Percentiles rank a stretch among this genome's conserved stretches.
These are phyloP conservation scores for Propsilocerus akamusi DNA, from an alignment of 1,140 invertebrate species.

Conservation along the genomic window DNA sequence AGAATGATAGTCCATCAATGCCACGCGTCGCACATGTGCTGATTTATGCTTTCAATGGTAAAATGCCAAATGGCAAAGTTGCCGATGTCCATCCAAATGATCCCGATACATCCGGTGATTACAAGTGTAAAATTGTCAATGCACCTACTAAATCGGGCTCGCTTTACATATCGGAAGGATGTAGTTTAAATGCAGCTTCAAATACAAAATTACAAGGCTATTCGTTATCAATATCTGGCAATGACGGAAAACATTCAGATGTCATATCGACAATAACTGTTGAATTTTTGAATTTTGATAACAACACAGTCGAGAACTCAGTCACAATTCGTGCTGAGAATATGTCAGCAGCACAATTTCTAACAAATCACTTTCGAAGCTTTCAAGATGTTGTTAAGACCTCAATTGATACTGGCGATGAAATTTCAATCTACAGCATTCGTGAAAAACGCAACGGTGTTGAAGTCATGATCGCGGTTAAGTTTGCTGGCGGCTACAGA, in stretches of 20 bases:
- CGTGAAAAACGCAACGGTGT: slow-evolving; percentile 29
- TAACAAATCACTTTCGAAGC: slow-evolving; percentile 50
- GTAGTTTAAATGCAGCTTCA: slow-evolving; percentile 50
- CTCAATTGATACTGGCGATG: slow-evolving; percentile 39
- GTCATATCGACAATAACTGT: slow-evolving; percentile 69
- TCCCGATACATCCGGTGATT: slow-evolving; percentile 68
- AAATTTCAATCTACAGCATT: slow-evolving; percentile 50
- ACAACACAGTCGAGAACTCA: slow-evolving; percentile 64
- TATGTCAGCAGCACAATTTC: slow-evolving; percentile 50
- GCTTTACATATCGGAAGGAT: slow-evolving; percentile 49
- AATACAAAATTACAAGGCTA: slow-evolving; percentile 48
- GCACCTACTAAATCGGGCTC: slow-evolving; percentile 32
- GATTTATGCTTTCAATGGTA: slow-evolving; percentile 57
- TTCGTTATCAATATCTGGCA: slow-evolving; percentile 62
- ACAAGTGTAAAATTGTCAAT: slow-evolving; percentile 61
- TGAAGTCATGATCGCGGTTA: slow-evolving; percentile 49
- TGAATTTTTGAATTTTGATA: slow-evolving; percentile 61
- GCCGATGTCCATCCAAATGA: slow-evolving; percentile 84
- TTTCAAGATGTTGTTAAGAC: slow-evolving; percentile 50
- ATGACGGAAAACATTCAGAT: slow-evolving; percentile 72
- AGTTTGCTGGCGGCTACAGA: slow-evolving; percentile 31
- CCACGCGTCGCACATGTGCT: slow-evolving; percentile 64
- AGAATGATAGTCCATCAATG: slow-evolving; percentile 81
- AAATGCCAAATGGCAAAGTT: slow-evolving; percentile 55
- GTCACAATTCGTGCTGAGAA: slow-evolving; percentile 55